Base-by-base conservation (phyloP, 1,140 invertebrate genomes). In the Teleopsis dalmanni region DNA sequence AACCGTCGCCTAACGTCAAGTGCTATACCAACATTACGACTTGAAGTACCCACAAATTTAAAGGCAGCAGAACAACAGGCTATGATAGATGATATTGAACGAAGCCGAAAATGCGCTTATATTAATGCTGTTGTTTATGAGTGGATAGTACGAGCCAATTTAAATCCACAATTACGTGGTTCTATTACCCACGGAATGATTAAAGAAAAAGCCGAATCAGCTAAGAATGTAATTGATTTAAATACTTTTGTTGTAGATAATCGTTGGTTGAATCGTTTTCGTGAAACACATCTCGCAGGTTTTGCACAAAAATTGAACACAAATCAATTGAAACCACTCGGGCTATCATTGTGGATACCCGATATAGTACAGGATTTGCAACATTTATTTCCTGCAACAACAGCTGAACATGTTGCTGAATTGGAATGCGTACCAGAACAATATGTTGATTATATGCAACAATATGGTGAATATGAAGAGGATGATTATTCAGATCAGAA, bases 91-190 rank as follows among this genome's bases (percentile, higher is more conserved):
- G 62, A 65, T 35, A 60, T 62, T 22, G 62, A 65, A 38, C 36
- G 60, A 1, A 65, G 60, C 33, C 47, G 62, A 16, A 62, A 65
- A 26, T 62, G 58, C 36, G 62, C 58, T 10, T 65, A 56, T 18
- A 65, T 65, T n/a, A 65, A 65, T 54, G 62, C 62, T 1, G 60
- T 65, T 0, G 62, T 65, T 23, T 65, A 65, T 23, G 62, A 65
- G 34, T 65, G 62, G 62, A 19, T 65, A 31, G 62, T 65, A 16
- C 44, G 62, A 0, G 62, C 62, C 25, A 65, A 65, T 16, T 57
- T 60, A 0, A 65, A 65, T 60, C 62, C 62, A 4, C 62, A 65
- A 40, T 43, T 65, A 36, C 47, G 62, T 13, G 62, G 62, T 14
- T 63, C 63, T 42, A 62, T 65, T 1, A 65, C 62, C 1, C 62